These are phyloP conservation scores for Threskiornis aethiopicus DNA, from an alignment of 2,797 vertebrate genomes.

Conservation along the genomic window DNA sequence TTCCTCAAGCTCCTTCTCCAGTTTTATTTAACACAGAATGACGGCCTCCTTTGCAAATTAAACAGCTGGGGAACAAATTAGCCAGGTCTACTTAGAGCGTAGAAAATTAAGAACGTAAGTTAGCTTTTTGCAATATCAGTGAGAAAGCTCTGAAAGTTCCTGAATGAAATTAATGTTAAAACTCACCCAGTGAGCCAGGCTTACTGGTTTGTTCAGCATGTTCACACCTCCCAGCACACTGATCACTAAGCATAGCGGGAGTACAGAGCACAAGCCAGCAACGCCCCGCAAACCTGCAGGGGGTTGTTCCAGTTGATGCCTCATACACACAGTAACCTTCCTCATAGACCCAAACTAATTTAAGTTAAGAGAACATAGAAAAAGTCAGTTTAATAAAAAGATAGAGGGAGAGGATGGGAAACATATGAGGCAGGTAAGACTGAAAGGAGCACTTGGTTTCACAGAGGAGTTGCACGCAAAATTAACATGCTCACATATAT, in stretches of 20 bases:
- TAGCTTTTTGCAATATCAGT: background rate
- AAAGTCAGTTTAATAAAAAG: background rate
- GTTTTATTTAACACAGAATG: background rate
- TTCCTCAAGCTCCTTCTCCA: background rate
- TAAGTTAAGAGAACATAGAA: background rate
- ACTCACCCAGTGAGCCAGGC: background rate
- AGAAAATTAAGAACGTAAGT: background rate
- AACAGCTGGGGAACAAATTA: conserved; percentile 23
- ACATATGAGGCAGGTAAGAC: background rate
- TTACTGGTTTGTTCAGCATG: background rate
- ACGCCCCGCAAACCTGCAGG: background rate
- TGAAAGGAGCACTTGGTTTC: background rate
- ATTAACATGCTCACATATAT: background rate
- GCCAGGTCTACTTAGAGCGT: background rate
- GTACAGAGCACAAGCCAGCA: background rate
- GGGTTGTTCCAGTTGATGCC: background rate
- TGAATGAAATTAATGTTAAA: background rate
- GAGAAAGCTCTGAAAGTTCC: background rate
- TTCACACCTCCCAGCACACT: background rate
- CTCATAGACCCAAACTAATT: background rate
- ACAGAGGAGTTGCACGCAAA: background rate
- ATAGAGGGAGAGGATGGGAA: background rate
- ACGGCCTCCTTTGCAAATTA: background rate
- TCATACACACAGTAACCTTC: background rate
- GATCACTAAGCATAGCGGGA: background rate